Conservation (phyloP, 2,888 invertebrate genomes). For the Bedellia somnulentella region DNA sequence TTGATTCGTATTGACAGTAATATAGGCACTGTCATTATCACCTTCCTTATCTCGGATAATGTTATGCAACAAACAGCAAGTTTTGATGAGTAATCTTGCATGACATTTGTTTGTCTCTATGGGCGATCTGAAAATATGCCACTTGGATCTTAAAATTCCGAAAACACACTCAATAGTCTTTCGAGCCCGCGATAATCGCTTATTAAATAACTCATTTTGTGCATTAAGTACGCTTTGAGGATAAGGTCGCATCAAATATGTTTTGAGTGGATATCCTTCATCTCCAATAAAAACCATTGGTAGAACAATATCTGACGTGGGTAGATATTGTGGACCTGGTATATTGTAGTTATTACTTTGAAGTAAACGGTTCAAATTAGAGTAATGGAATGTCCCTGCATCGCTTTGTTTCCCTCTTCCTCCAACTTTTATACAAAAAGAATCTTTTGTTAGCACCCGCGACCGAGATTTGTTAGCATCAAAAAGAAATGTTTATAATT, state of each 20-base stretch:
- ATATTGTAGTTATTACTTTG: neutral
- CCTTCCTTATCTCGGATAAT: conserved; percentile 9
- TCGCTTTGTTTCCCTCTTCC: conserved; percentile 3
- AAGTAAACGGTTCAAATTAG: neutral
- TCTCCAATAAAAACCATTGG: conserved; percentile 9
- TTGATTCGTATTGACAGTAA: no score
- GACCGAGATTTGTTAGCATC: neutral
- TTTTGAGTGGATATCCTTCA: conserved; percentile 13
- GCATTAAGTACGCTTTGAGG: conserved; percentile 6
- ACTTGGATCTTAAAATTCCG: conserved; percentile 10
- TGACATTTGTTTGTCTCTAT: conserved; percentile 6
- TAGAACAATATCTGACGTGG: conserved; percentile 8
- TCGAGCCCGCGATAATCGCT: conserved; percentile 10
- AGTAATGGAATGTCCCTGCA: conserved; percentile 1
- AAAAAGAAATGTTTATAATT: conserved; percentile 1
- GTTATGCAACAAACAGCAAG: conserved; percentile 8
- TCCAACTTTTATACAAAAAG: neutral
- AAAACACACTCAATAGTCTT: conserved; percentile 9
- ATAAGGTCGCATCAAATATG: conserved; percentile 11
- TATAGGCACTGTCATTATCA: no score
- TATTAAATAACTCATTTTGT: conserved; percentile 10
- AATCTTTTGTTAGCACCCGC: conserved; percentile 2
- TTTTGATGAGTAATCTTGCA: conserved; percentile 9
- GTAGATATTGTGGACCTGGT: conserved; percentile 5
- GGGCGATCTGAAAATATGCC: conserved; percentile 4